These are phyloP conservation scores for Aphidius colemani DNA, from an alignment of 2,888 invertebrate genomes.

Conservation along the genomic window DNA sequence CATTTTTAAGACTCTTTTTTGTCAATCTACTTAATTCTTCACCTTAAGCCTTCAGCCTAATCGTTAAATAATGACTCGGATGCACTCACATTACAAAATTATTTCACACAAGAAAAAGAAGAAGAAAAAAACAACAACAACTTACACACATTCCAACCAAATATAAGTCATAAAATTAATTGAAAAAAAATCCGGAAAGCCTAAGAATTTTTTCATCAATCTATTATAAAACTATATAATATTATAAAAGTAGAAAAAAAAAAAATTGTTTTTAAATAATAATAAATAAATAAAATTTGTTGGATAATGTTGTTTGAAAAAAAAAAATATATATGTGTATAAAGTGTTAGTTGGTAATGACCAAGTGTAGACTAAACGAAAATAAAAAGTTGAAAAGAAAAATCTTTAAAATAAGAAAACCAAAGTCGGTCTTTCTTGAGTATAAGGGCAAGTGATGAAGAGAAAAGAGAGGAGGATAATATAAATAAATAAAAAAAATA, in stretches of 20 bases:
- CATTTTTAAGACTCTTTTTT: constrained; percentile 24
- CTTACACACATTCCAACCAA: no score
- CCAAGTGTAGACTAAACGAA: constrained; percentile 30
- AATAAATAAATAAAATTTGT: no score
- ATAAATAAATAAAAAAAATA: no score
- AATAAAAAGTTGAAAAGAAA: constrained; percentile 31
- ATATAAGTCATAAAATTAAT: no score
- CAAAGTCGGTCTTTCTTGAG: constrained; percentile 45
- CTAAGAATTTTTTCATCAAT: no score
- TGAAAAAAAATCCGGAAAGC: no score
- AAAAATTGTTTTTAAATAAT: no score
- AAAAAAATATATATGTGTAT: background rate
- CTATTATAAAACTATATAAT: no score
- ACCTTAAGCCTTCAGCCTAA: constrained; percentile 43
- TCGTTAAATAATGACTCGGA: constrained; percentile 55
- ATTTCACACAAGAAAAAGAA: background rate
- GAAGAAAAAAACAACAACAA: background rate
- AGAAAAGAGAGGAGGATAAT: no score
- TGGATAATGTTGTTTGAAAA: no score
- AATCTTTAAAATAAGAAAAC: constrained; percentile 42
- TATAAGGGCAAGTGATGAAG: no score
- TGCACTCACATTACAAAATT: constrained; percentile 12
- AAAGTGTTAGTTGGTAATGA: constrained; percentile 17
- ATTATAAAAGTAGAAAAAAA: no score
- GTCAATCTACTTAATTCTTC: constrained; percentile 23